A percentile compares a stretch with the other conserved stretches of the same genome.
phyloP scores from a whole-genome alignment of 2,113 vertebrate genomes.

The Nycticorax nycticorax region DNA sequence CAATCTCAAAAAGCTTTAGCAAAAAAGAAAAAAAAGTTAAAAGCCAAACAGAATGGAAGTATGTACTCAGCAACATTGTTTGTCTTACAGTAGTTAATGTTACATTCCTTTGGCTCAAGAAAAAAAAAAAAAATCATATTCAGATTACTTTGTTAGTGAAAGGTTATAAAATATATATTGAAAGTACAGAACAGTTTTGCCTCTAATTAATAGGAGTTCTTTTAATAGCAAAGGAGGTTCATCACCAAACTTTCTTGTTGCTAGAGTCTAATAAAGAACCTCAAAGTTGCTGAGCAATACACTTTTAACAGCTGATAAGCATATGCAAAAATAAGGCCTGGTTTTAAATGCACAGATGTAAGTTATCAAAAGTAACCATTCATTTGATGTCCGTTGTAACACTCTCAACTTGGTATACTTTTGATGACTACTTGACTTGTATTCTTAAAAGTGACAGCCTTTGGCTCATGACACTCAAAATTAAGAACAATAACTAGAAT shows the following conservation, averaged over 20 bases:
- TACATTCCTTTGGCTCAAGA: not conserved
- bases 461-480: not conserved
- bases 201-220: not conserved
- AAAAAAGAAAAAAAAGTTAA: not conserved
- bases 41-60: not conserved
- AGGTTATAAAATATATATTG: not conserved
- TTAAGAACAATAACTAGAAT: not conserved
- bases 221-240: not conserved
- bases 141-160: not conserved
- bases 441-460: not conserved
- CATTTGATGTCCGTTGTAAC: not conserved
- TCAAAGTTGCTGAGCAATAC: not conserved
- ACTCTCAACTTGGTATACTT: not conserved
- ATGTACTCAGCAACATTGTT: not conserved
- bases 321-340: not conserved
- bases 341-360: not conserved
- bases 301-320: not conserved
- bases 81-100: not conserved
- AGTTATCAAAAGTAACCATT: slow-evolving; percentile 21
- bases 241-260: not conserved
- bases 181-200: not conserved
- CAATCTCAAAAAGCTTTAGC: not conserved
- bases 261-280: not conserved
- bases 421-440: not conserved
- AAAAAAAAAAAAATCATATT: not conserved